A percentile compares a stretch with the other conserved stretches of the same genome.
Evolutionary conservation across 2,113 vertebrate species (phyloP).

Genomic region (Pagrus major): DNA sequence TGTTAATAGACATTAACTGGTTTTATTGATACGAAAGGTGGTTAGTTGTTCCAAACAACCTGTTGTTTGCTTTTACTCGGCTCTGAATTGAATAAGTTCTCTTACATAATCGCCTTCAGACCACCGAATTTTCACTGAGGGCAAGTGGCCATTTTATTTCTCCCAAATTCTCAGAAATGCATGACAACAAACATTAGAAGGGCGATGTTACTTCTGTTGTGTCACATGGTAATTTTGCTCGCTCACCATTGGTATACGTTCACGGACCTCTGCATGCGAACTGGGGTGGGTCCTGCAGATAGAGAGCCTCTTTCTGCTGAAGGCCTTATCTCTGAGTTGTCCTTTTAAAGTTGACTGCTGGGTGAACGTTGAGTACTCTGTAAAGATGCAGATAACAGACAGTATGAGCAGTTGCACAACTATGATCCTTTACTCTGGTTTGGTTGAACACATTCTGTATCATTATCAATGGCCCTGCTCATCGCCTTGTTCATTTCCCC

Average conservation of each 20-base stretch:
- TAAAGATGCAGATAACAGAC: constrained; percentile 38
- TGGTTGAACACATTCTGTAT: background rate
- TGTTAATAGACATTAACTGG: background rate
- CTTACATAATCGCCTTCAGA: background rate
- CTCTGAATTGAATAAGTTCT: background rate
- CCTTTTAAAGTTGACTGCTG: background rate
- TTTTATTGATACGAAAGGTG: background rate
- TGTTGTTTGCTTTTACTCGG: background rate
- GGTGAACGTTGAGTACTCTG: background rate
- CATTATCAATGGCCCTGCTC: background rate
- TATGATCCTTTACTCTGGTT: background rate
- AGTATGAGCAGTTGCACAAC: background rate
- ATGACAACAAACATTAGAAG: background rate
- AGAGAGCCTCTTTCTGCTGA: too few species aligned
- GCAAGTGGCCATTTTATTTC: background rate
- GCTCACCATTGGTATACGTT: background rate
- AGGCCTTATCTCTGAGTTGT: constrained; percentile 10
- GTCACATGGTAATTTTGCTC: constrained; percentile 17
- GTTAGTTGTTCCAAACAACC: background rate
- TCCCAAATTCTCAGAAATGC: background rate
- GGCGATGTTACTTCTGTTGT: background rate
- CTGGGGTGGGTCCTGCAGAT: constrained; percentile 10
- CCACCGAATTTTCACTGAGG: background rate
- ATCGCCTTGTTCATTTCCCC: background rate
- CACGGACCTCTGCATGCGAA: background rate